A percentile compares a stretch with the other conserved stretches of the same genome.
Conservation (phyloP, 2,113 vertebrate genomes). For the Crocuta crocuta region DNA sequence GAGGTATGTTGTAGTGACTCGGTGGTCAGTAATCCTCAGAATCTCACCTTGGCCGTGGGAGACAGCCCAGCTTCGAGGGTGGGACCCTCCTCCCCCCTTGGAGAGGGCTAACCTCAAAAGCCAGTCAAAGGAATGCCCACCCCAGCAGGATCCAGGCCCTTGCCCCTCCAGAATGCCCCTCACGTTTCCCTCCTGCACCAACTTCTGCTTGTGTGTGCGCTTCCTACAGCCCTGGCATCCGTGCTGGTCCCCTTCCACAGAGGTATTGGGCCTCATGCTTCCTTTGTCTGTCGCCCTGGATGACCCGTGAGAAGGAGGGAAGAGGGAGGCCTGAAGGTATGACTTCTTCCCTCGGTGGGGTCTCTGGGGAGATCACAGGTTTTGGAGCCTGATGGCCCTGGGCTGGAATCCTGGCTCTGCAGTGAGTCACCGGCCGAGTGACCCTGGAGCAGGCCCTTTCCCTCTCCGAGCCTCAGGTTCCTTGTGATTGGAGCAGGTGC, state of each 20-base stretch:
- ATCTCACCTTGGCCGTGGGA: background rate
- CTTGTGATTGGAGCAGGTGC: constrained; percentile 16
- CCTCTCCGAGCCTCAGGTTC: background rate
- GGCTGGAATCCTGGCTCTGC: background rate
- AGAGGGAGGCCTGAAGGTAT: background rate
- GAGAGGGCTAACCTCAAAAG: background rate
- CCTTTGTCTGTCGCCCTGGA: background rate
- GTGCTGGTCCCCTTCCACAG: background rate
- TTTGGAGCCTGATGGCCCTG: background rate
- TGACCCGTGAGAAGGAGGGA: background rate
- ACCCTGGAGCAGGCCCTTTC: background rate
- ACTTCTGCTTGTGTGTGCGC: fast-evolving
- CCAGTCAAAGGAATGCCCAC: background rate
- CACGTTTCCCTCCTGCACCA: fast-evolving
- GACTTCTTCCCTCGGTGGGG: background rate
- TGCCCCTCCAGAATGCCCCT: fast-evolving
- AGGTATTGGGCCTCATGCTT: background rate
- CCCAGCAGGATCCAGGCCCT: background rate
- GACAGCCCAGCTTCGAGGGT: background rate
- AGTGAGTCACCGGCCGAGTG: background rate
- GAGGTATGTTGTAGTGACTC: background rate
- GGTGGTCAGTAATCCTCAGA: background rate
- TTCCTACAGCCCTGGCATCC: background rate
- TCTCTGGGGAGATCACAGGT: background rate
- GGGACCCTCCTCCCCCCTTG: background rate